Conservation (phyloP, 2,113 vertebrate species). For the Ailuropoda melanoleuca region DNA sequence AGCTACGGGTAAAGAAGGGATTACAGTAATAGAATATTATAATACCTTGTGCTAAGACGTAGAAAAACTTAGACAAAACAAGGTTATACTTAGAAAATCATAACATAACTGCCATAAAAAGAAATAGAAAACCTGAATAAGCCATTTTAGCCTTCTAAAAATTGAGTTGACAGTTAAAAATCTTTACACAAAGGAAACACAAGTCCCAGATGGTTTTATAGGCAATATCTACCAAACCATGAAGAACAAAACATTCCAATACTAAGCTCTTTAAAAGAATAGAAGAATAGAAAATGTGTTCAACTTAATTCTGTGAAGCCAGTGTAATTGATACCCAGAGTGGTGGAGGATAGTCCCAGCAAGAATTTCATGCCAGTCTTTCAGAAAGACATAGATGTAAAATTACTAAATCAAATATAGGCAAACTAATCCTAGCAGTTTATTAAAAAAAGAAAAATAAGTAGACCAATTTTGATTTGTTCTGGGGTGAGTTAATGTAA, state of each 20-base stretch:
- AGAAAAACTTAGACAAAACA: background rate
- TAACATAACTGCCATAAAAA: background rate
- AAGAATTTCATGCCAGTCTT: background rate
- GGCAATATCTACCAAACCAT: background rate
- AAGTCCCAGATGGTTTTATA: background rate
- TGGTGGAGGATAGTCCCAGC: background rate
- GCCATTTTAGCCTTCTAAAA: background rate
- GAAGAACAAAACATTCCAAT: background rate
- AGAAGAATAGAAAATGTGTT: background rate
- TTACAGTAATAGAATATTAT: background rate
- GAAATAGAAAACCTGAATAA: background rate
- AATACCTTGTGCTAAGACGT: background rate
- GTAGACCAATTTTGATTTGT: background rate
- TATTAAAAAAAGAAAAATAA: background rate
- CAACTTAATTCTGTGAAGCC: background rate
- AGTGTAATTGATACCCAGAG: background rate
- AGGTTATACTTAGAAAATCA: slow-evolving; percentile 2
- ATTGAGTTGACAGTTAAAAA: background rate
- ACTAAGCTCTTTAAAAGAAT: background rate
- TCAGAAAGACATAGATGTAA: background rate
- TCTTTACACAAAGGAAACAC: background rate
- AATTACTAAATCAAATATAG: background rate
- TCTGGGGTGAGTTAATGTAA: background rate
- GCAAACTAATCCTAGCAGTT: background rate
- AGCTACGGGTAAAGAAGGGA: background rate